Conservation (phyloP, 2,113 vertebrate species). For the Tragelaphus scriptus region DNA sequence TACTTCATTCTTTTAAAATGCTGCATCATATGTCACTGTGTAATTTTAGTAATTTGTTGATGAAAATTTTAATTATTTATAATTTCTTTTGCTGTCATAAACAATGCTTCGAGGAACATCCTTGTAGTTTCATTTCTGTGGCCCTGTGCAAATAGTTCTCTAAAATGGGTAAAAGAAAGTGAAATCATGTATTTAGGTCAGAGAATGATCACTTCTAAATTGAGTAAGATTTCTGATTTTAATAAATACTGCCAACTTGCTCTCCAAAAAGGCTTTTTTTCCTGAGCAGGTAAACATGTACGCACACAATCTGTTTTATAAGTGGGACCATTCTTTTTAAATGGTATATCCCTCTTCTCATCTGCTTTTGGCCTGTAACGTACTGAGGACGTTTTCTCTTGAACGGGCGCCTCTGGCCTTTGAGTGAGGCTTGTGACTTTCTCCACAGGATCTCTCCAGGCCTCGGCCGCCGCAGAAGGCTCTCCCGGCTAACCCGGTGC, state of each 20-base stretch:
- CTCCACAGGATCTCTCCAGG: slow-evolving; percentile 73
- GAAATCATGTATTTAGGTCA: background rate
- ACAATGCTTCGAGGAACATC: background rate
- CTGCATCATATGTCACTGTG: background rate
- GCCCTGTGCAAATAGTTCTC: background rate
- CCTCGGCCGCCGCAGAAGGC: slow-evolving; percentile 81
- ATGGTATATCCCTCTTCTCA: background rate
- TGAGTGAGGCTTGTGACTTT: slow-evolving; percentile 14
- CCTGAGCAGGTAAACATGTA: background rate
- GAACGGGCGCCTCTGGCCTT: background rate
- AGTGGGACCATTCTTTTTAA: background rate
- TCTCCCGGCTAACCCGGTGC: slow-evolving; percentile 78
- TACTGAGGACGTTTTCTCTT: background rate
- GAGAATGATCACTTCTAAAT: background rate
- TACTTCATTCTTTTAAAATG: background rate
- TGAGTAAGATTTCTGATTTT: background rate
- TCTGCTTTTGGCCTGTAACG: background rate
- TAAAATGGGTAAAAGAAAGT: background rate
- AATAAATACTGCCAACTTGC: background rate
- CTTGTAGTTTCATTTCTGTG: background rate
- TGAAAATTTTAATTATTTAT: background rate
- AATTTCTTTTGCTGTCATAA: background rate
- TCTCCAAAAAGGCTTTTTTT: background rate
- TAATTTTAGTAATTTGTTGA: background rate
- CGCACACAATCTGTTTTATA: background rate